Percentiles rank a stretch among this genome's conserved stretches.
Evolutionary conservation across 2,888 invertebrate species (phyloP).

Genomic region (Conchocele bisecta): DNA sequence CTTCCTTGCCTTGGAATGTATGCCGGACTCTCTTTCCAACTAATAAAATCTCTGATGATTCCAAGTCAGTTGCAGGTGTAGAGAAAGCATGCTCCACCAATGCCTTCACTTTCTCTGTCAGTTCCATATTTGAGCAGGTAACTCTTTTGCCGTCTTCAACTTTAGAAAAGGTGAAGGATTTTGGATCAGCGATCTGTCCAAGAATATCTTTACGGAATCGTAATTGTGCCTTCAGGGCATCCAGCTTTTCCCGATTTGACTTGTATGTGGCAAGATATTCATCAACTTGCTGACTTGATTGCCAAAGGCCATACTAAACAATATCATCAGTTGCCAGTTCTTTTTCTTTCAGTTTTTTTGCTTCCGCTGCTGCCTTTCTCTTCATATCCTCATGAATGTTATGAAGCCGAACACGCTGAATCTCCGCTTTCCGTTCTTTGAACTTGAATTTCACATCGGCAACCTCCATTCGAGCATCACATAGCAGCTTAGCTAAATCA

Average conservation of each 20-base stretch:
- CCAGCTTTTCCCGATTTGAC: constrained; percentile 22
- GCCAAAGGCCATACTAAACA: constrained; percentile 1
- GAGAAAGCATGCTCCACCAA: constrained; percentile 14
- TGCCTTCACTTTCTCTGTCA: constrained; percentile 14
- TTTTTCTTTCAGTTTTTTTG: constrained; percentile 5
- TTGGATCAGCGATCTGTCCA: constrained; percentile 4
- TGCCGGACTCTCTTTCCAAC: constrained; percentile 25
- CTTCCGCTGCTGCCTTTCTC: constrained; percentile 1
- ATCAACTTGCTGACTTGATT: background rate
- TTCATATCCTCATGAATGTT: constrained; percentile 7
- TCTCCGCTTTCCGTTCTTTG: constrained; percentile 5
- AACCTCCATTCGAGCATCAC: constrained; percentile 1
- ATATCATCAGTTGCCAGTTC: constrained; percentile 2
- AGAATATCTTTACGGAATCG: constrained; percentile 22
- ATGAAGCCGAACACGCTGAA: background rate
- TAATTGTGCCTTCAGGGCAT: constrained; percentile 30
- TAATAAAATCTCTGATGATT: constrained; percentile 2
- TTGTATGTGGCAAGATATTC: constrained; percentile 5
- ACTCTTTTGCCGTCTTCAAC: constrained; percentile 7
- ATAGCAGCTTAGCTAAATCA: background rate
- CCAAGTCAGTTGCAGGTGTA: background rate
- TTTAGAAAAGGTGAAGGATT: constrained; percentile 15
- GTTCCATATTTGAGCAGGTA: background rate
- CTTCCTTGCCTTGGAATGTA: background rate
- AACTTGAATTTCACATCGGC: background rate